Base-by-base conservation (phyloP, 2,888 invertebrate genomes). In the Hirtodrosophila confusa region DNA sequence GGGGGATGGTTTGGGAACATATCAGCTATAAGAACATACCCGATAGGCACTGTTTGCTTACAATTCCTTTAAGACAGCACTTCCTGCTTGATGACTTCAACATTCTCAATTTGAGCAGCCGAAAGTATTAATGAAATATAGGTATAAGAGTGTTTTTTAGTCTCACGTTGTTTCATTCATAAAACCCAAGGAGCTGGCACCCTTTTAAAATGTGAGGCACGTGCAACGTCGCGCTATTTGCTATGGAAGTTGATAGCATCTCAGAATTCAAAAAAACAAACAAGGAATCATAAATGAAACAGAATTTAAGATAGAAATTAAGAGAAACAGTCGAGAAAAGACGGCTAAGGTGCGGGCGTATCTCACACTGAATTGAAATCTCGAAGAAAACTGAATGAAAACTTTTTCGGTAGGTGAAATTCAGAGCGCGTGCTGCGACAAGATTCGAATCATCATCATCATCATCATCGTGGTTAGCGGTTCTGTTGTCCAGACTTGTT, bases 301-400 rank as follows among this genome's bases (percentile, higher is more conserved):
- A 74, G 80, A 80, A 86, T 75, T 80, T 74, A 55, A 68, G 86
- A 79, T 75, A 65, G 61, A 78, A 80, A 69, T 80, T 69, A 70
- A 63, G 53, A 72, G 64, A 80, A 74, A 49, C 11, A 51, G 33
- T 51, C 44, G 33, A 49, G 57, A 55, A 41, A 33, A 27, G 27
- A 50, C 24, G 27, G 48, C 51, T 33, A 60, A 76, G 72, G 75
- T 64, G 75, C 76, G 76, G 75, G 76, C 44, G 75, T 76, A 53
- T 11, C 35, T 33, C 36, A 27, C 24, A 36, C 23, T 40, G 35
- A 67, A 73, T 72, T 72, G 62, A 72, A 73, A 70, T 57, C 65
- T 61, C 24, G 3, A 8, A 58, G 61, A 71, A 60, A 77, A 55
- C 41, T 85, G 82, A 80, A 82, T 80, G 80, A 75, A 80, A 80